phyloP scores from a whole-genome alignment of 1,140 invertebrate genomes.

The Lucilia sericata region DNA sequence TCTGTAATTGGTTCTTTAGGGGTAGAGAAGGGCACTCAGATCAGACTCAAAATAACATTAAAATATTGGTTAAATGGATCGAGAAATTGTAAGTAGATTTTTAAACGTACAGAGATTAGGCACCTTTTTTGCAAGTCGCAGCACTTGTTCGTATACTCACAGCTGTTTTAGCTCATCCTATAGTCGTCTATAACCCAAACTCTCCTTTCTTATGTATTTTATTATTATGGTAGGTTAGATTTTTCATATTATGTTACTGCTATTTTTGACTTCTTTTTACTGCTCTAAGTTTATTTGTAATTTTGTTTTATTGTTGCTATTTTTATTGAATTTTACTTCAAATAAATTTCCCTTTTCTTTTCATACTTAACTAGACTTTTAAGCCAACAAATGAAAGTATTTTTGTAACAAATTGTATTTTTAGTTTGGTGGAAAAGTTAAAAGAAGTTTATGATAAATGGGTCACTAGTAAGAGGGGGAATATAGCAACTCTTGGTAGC shows the following conservation, averaged over 20 bases:
- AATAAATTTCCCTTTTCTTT: neutral
- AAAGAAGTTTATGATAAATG: neutral
- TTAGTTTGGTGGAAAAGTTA: neutral
- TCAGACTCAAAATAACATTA: no score
- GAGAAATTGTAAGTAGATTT: no score
- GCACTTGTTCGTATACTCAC: no score
- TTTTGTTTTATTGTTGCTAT: neutral
- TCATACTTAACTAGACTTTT: neutral
- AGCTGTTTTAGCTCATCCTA: no score
- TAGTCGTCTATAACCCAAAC: no score
- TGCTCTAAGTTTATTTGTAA: no score
- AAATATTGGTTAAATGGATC: no score
- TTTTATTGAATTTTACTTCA: neutral
- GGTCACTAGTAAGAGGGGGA: neutral
- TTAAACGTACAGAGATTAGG: no score
- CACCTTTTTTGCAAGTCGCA: no score
- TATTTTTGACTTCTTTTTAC: neutral
- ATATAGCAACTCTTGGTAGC: no score
- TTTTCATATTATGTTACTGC: neutral
- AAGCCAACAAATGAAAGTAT: neutral
- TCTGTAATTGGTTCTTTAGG: no score
- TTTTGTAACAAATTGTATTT: neutral
- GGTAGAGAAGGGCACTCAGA: no score
- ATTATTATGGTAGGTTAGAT: conserved; percentile 19
- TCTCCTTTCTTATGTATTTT: neutral